These are phyloP conservation scores for Agrypnia vestita DNA, from an alignment of 1,140 invertebrate species.

Conservation along the genomic window DNA sequence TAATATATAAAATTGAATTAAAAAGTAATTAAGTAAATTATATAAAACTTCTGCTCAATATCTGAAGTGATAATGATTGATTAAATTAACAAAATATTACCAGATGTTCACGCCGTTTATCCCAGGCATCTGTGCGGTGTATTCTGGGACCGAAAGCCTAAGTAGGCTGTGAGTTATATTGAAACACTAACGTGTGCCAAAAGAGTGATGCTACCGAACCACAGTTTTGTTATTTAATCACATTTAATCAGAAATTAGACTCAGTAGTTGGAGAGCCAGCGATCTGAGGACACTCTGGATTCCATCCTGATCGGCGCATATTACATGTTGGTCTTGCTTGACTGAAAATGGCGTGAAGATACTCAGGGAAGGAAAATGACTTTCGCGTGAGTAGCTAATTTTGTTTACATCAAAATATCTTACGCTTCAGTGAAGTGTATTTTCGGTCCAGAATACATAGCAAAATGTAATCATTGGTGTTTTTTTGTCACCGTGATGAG, in stretches of 20 bases:
- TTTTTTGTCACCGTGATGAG: no score
- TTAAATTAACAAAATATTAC: neutral
- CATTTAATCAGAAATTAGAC: neutral
- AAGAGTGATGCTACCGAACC: slow-evolving; percentile 47
- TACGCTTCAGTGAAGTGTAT: no score
- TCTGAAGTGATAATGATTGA: no score
- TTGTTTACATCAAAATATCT: no score
- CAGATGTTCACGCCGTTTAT: slow-evolving; percentile 6
- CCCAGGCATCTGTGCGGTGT: neutral
- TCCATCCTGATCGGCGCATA: neutral
- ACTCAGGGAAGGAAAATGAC: no score
- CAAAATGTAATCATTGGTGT: no score
- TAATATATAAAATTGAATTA: no score
- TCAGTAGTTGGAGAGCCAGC: slow-evolving; percentile 3
- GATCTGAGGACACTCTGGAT: neutral
- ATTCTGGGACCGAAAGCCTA: neutral
- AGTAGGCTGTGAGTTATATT: neutral
- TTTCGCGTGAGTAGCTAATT: no score
- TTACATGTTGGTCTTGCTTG: neutral
- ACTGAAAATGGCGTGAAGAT: neutral
- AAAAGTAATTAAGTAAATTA: no score
- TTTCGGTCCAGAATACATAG: no score
- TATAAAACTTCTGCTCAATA: no score
- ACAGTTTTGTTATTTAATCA: neutral
- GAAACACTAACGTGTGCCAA: slow-evolving; percentile 16